Percentiles rank a stretch among this genome's conserved stretches.
These are phyloP conservation scores for Drosophila chauvacae DNA, from an alignment of 1,140 invertebrate species.

Conservation along the genomic window DNA sequence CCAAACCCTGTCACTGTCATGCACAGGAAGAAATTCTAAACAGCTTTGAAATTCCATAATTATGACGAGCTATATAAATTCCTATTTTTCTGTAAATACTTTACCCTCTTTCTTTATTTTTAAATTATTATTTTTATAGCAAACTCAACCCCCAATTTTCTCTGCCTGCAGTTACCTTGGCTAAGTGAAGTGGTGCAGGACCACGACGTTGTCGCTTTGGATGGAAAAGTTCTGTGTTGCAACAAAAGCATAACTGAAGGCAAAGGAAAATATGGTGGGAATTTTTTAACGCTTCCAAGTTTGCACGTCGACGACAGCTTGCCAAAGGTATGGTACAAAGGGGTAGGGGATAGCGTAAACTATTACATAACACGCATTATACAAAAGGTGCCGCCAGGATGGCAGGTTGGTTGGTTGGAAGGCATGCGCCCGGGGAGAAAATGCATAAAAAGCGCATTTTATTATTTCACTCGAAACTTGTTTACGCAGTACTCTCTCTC, in stretches of 20 bases:
- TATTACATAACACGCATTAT: slow-evolving; percentile 77
- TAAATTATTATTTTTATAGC: neutral
- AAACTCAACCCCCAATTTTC: neutral
- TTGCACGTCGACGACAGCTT: slow-evolving; percentile 74
- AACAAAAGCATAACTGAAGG: slow-evolving; percentile 44
- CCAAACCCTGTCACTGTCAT: neutral
- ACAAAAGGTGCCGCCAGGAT: slow-evolving; percentile 35
- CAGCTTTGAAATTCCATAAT: neutral
- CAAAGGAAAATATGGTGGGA: slow-evolving; percentile 68
- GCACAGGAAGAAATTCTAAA: neutral
- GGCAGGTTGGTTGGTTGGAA: neutral
- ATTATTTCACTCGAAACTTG: slow-evolving; percentile 80
- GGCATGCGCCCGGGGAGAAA: slow-evolving; percentile 25
- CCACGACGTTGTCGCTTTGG: slow-evolving; percentile 40
- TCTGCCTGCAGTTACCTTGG: slow-evolving; percentile 6
- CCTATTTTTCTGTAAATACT: neutral
- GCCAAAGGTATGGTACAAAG: slow-evolving; percentile 19
- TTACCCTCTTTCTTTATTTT: neutral
- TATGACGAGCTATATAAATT: neutral
- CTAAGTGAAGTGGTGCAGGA: slow-evolving; percentile 66
- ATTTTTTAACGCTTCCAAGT: slow-evolving; percentile 62
- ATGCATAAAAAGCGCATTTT: slow-evolving; percentile 79
- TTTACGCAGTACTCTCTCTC: slow-evolving; percentile 59
- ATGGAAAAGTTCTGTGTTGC: slow-evolving; percentile 64
- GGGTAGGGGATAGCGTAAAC: slow-evolving; percentile 48